Evolutionary conservation across 1,140 invertebrate species (phyloP).

Genomic region (Drosophila aff.): DNA sequence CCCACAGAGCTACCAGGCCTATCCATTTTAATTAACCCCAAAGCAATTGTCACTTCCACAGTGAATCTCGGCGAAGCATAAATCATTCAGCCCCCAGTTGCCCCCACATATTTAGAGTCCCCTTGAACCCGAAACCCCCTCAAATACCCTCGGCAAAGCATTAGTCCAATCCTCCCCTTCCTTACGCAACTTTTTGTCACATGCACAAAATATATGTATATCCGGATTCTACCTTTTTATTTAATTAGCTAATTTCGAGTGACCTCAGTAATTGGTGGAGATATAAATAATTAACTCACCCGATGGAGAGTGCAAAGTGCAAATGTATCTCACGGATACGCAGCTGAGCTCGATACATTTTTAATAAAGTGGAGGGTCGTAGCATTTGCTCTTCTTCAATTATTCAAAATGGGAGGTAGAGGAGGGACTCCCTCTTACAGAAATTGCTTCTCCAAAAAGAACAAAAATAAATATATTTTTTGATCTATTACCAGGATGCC

Average conservation of each 20-base stretch:
- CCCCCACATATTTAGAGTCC: conserved; percentile 10
- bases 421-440: not conserved
- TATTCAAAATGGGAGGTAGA: conserved; percentile 47
- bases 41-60: conserved; percentile 38
- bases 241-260: conserved; percentile 74
- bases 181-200: conserved; percentile 59
- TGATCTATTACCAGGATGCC: conserved; percentile 37
- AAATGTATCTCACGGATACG: conserved; percentile 62
- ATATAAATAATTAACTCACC: conserved; percentile 69
- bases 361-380: conserved; percentile 49
- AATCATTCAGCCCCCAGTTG: conserved; percentile 36
- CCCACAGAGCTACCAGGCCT: conserved; percentile 2
- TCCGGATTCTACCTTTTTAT: conserved; percentile 56
- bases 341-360: conserved; percentile 59
- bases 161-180: not conserved
- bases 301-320: conserved; percentile 62
- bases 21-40: conserved; percentile 70
- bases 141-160: not conserved
- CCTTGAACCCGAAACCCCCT: not conserved
- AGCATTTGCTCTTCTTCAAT: conserved; percentile 49
- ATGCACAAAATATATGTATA: conserved; percentile 30
- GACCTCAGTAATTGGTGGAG: conserved; percentile 63
- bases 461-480: not conserved
- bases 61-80: conserved; percentile 40
- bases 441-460: conserved; percentile 9